Conservation (phyloP, 1,140 invertebrate species). For the Tyrophagus putrescentiae region DNA sequence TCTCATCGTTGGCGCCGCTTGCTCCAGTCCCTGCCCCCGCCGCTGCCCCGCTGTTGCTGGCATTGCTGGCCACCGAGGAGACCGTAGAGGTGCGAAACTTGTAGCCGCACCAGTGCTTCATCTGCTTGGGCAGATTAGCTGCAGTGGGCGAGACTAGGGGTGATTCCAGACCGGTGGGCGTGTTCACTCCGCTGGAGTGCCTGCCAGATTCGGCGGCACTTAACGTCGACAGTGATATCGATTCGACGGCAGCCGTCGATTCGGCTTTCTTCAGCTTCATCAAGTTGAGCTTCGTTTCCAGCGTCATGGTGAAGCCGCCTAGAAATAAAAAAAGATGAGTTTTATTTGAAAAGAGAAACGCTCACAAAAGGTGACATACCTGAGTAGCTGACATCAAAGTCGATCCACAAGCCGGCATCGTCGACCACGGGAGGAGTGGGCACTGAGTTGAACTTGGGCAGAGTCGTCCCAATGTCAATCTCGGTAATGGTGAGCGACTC, state of each 20-base stretch:
- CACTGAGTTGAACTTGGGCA: constrained; percentile 58
- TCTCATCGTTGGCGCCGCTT: constrained; percentile 19
- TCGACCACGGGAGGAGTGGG: constrained; percentile 54
- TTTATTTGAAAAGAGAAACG: not conserved
- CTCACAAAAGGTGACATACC: no score
- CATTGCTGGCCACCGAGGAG: not conserved
- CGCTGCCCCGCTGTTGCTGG: not conserved
- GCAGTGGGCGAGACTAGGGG: not conserved
- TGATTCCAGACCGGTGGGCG: not conserved
- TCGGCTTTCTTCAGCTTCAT: constrained; percentile 52
- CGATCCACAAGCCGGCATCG: constrained; percentile 77
- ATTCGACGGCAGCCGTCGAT: not conserved
- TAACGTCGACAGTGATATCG: not conserved
- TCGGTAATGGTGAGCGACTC: constrained; percentile 61
- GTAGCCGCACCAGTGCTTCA: constrained; percentile 2
- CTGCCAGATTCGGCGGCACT: not conserved
- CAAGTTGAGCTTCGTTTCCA: constrained; percentile 89
- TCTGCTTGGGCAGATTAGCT: not conserved
- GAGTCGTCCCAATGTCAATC: constrained; percentile 54
- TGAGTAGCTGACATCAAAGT: constrained; percentile 74
- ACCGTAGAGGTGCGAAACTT: not conserved
- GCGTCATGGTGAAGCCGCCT: constrained; percentile 57
- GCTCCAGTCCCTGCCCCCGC: constrained; percentile 51
- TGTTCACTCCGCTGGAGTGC: no score
- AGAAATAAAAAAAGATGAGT: constrained; percentile 8